Conservation (phyloP, 2,797 vertebrate species). For the Pteropus rufus region DNA sequence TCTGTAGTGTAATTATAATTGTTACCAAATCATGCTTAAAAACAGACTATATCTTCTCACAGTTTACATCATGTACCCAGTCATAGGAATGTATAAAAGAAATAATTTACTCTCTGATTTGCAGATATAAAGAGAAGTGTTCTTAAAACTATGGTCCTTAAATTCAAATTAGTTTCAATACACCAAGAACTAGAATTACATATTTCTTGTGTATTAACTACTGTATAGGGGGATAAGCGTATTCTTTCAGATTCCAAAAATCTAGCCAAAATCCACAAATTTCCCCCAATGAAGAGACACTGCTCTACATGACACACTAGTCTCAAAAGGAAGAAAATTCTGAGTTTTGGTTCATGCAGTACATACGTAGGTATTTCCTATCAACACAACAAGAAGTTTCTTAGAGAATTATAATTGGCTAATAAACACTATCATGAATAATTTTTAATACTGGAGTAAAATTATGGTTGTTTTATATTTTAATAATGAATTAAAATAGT, state of each 20-base stretch:
- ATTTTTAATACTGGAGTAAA: background rate
- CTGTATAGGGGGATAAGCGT: background rate
- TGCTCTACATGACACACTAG: background rate
- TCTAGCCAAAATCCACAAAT: background rate
- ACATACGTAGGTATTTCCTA: background rate
- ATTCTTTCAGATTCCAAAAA: background rate
- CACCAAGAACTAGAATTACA: background rate
- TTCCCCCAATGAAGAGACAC: background rate
- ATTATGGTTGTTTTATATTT: background rate
- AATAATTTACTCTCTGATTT: background rate
- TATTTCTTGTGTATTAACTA: background rate
- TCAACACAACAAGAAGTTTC: background rate
- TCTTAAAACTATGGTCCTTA: background rate
- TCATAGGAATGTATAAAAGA: background rate
- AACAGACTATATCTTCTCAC: background rate
- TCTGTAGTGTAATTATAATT: background rate
- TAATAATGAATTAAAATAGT: background rate
- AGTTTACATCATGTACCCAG: background rate
- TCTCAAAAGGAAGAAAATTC: background rate
- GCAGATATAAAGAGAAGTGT: background rate
- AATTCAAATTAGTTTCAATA: background rate
- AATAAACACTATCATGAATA: background rate
- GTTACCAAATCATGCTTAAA: background rate
- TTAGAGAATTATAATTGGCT: background rate
- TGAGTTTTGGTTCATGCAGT: background rate